phyloP scores from a whole-genome alignment of 2,797 vertebrate genomes.

The Podarcis lilfordi region DNA sequence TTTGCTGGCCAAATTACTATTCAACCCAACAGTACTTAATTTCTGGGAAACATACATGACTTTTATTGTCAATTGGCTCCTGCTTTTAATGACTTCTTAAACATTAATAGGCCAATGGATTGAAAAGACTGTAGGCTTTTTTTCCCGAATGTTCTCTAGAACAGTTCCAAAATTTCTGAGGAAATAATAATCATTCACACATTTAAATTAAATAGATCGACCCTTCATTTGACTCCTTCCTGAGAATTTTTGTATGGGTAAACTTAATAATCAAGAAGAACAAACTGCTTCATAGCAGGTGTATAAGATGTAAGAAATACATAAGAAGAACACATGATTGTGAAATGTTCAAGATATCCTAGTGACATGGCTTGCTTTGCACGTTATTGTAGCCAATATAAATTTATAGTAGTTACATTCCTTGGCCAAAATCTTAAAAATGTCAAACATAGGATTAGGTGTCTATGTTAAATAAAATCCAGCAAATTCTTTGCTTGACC shows the following conservation, averaged over 20 bases:
- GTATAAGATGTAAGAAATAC: constrained; percentile 49
- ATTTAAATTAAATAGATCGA: constrained; percentile 65
- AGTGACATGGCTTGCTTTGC: not conserved
- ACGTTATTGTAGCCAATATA: not conserved
- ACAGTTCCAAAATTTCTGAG: constrained; percentile 44
- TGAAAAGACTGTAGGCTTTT: constrained; percentile 40
- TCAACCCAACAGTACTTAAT: constrained; percentile 32
- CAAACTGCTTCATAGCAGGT: constrained; percentile 13
- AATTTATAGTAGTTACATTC: not conserved
- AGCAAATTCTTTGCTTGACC: not conserved
- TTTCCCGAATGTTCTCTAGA: constrained; percentile 46
- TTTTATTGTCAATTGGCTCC: constrained; percentile 57
- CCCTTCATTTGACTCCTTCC: constrained; percentile 57
- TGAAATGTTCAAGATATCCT: constrained; percentile 51
- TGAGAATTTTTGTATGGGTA: constrained; percentile 53
- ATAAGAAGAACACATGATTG: constrained; percentile 57
- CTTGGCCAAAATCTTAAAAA: constrained; percentile 2
- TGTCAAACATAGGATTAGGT: not conserved
- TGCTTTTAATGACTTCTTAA: constrained; percentile 59
- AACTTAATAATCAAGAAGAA: constrained; percentile 56
- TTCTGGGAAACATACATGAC: constrained; percentile 61
- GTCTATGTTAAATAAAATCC: constrained; percentile 6
- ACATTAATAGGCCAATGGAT: constrained; percentile 42
- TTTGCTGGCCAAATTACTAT: constrained; percentile 54
- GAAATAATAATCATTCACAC: constrained; percentile 49